Evolutionary conservation across 2,888 invertebrate genomes (phyloP), one percentile per base, ranked within the genome.

Genomic region (Orthosia cruda): DNA sequence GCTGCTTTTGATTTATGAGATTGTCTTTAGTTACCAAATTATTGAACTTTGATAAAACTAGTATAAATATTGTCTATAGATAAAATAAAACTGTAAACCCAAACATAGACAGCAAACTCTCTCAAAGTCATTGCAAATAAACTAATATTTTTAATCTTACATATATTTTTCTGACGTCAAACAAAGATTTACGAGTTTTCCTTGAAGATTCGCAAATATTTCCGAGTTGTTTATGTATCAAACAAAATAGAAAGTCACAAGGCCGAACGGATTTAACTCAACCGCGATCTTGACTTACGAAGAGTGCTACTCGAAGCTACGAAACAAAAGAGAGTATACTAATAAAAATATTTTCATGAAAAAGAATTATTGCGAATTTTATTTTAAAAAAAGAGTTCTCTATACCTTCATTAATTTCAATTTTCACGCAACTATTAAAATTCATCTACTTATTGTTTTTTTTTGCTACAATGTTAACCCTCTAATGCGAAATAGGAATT

Each of bases 221-320:
- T 71, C 71, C 65, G 68, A 71, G 50, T 70, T 77, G 69, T 80
- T 80, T 71, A 58, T 78, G 57, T 71, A 78, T 71, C 74, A 79
- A 85, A 84, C 67, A 81, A 88, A 88, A 88, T 88, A 89, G 89
- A 89, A 89, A 89, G 88, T 87, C 74, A 59, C 88, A 87, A 89
- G 88, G 88, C 75, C 87, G 83, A 64, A 74, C 79, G 59, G 66
- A 87, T 81, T 81, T 81, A 85, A 83, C 80, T 79, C 82, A 70
- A 32, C 79, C 67, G 74, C 84, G 86, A 85, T 83, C 88, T 87
- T 86, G 88, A 88, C 84, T 85, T 79, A 40, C 69, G 68, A 70
- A 70, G 74, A 80, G n/a, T 58, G 64, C 55, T 18, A 54, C 71
- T 52, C 26, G 67, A 49, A 74, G 66, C 77, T 81, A 74, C 67